phyloP scores from a whole-genome alignment of 2,113 vertebrate species.

The Rallus limicola region DNA sequence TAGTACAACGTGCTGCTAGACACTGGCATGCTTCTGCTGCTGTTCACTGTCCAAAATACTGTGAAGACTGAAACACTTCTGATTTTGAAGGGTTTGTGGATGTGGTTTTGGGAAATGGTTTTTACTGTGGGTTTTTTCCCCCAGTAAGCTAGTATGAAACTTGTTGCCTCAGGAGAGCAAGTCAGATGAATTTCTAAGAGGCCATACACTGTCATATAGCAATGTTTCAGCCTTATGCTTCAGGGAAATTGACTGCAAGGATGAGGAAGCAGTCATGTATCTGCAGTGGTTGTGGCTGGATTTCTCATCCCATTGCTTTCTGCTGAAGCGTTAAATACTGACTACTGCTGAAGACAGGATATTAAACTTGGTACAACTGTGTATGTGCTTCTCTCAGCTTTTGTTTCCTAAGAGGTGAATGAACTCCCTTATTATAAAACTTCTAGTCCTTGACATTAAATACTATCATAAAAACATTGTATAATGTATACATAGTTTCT shows the following conservation, averaged over 20 bases:
- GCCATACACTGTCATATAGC: not conserved
- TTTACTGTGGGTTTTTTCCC: not conserved
- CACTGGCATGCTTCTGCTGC: not conserved
- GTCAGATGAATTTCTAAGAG: not conserved
- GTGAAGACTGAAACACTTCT: not conserved
- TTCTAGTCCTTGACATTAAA: not conserved
- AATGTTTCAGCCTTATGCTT: conserved; percentile 19
- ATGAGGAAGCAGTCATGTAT: not conserved
- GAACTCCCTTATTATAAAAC: not conserved
- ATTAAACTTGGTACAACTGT: not conserved
- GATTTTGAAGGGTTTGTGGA: not conserved
- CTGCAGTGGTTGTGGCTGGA: not conserved
- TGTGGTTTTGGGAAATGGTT: not conserved
- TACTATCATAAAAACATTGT: not conserved
- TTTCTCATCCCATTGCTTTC: conserved; percentile 37
- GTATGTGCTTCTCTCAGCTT: not conserved
- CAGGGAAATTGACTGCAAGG: conserved; percentile 28
- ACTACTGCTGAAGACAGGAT: conserved; percentile 12
- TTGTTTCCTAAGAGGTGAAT: not conserved
- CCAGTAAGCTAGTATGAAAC: not conserved
- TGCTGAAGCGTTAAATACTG: not conserved
- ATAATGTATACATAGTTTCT: not conserved
- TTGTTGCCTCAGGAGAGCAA: not conserved
- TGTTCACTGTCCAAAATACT: not conserved
- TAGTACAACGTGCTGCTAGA: not conserved